Evolutionary conservation across 2,797 vertebrate species (phyloP).

Genomic region (Rhinella marina): DNA sequence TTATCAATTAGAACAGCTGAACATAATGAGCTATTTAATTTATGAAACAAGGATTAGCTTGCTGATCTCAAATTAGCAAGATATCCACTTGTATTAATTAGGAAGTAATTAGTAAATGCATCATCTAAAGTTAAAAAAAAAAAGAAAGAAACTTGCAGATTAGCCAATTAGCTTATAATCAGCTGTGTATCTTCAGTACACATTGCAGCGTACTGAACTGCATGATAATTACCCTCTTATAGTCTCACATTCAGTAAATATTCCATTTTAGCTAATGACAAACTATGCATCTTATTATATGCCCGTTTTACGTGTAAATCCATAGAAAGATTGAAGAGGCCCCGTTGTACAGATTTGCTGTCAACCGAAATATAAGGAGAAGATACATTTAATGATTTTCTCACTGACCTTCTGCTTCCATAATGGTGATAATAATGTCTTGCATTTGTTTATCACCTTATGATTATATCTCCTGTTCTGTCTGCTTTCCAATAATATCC

Average conservation of each 20-base stretch:
- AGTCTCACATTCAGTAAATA: conserved; percentile 41
- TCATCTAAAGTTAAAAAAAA: conserved; percentile 47
- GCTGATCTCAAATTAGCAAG: conserved; percentile 51
- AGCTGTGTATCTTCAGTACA: conserved; percentile 53
- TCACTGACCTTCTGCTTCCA: background rate
- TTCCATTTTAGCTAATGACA: conserved; percentile 45
- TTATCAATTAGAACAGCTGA: conserved; percentile 43
- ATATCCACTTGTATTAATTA: conserved; percentile 58
- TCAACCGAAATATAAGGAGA: conserved; percentile 10
- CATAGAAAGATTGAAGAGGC: conserved; percentile 4
- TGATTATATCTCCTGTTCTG: background rate
- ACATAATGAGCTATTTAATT: conserved; percentile 54
- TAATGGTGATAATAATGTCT: background rate
- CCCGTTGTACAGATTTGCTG: background rate
- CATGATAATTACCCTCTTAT: conserved; percentile 56
- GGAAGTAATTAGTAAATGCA: conserved; percentile 58
- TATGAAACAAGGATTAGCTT: conserved; percentile 48
- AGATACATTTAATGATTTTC: background rate
- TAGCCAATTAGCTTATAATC: conserved; percentile 57
- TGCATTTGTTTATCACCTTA: background rate
- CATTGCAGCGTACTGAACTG: conserved; percentile 48
- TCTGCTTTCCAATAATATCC: background rate
- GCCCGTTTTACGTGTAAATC: conserved; percentile 11
- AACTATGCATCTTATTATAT: conserved; percentile 13
- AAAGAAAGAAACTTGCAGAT: conserved; percentile 45